Evolutionary conservation across 2,797 vertebrate genomes (phyloP).

Genomic region (Phoebastria nigripes): DNA sequence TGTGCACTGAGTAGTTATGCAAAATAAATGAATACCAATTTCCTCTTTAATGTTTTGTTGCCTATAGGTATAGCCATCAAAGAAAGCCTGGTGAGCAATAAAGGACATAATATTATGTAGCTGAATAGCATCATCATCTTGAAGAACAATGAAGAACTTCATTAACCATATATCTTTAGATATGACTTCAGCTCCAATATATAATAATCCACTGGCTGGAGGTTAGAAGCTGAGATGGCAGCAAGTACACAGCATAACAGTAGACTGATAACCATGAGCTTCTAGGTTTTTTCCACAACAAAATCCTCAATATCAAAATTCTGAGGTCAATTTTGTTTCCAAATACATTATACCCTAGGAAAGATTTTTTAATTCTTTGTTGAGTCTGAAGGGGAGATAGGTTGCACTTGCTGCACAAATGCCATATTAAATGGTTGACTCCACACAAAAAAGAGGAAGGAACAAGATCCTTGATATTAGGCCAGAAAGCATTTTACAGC

Average conservation of each 20-base stretch:
- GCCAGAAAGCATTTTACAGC: not conserved
- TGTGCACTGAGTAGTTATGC: not conserved
- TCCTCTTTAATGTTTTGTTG: not conserved
- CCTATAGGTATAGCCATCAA: not conserved
- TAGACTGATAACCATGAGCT: not conserved
- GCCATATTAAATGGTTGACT: not conserved
- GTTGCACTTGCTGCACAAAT: not conserved
- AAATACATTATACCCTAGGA: not conserved
- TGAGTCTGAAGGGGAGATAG: not conserved
- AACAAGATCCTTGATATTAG: not conserved
- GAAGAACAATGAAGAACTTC: not conserved
- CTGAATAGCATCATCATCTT: not conserved
- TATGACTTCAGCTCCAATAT: not conserved
- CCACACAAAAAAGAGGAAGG: not conserved
- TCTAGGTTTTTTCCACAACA: not conserved
- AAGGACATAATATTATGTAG: not conserved
- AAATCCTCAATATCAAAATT: not conserved
- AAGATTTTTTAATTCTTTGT: not conserved
- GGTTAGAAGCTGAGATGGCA: not conserved
- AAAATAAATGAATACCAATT: slow-evolving; percentile 8
- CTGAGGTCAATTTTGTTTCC: not conserved
- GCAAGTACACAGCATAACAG: not conserved
- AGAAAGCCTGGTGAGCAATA: not conserved
- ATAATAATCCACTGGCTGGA: not conserved
- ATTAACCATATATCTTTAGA: not conserved